These are phyloP conservation scores for Aspidiotus rigidus DNA, from an alignment of 2,888 invertebrate species.

Conservation along the genomic window DNA sequence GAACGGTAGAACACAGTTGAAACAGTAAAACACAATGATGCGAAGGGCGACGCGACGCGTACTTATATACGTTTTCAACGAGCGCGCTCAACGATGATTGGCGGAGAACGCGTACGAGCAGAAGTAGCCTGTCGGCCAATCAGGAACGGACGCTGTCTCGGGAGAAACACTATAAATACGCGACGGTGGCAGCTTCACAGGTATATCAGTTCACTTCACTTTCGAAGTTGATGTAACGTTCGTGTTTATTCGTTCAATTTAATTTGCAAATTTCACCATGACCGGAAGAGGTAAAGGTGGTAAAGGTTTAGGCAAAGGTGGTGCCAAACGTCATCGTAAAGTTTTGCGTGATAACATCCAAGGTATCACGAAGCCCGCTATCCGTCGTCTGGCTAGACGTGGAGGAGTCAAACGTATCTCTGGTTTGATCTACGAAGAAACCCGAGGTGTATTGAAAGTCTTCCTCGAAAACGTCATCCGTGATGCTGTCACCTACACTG, in stretches of 20 bases:
- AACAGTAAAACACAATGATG: neutral
- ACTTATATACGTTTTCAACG: neutral
- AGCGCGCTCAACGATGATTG: neutral
- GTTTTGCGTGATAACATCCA: slow-evolving; percentile 49
- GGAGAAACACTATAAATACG: neutral
- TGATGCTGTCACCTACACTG: slow-evolving; percentile 77
- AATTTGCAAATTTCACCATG: slow-evolving; percentile 45
- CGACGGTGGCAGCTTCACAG: neutral
- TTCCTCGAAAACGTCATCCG: slow-evolving; percentile 71
- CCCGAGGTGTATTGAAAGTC: slow-evolving; percentile 67
- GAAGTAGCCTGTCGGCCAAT: neutral
- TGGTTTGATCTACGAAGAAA: slow-evolving; percentile 67
- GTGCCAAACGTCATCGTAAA: slow-evolving; percentile 73
- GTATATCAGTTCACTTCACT: neutral
- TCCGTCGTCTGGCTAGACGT: slow-evolving; percentile 60
- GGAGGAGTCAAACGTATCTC: slow-evolving; percentile 52
- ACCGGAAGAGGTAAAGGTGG: slow-evolving; percentile 72
- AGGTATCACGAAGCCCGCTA: slow-evolving; percentile 64
- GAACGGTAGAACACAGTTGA: neutral
- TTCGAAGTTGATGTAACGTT: neutral
- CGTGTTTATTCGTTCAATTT: neutral
- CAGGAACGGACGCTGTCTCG: neutral
- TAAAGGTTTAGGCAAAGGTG: slow-evolving; percentile 68
- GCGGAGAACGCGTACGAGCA: neutral
- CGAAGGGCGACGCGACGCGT: neutral